A percentile compares a stretch with the other conserved stretches of the same genome.
These are phyloP conservation scores for Tachina grossa DNA, from an alignment of 2,888 invertebrate genomes.

Conservation along the genomic window DNA sequence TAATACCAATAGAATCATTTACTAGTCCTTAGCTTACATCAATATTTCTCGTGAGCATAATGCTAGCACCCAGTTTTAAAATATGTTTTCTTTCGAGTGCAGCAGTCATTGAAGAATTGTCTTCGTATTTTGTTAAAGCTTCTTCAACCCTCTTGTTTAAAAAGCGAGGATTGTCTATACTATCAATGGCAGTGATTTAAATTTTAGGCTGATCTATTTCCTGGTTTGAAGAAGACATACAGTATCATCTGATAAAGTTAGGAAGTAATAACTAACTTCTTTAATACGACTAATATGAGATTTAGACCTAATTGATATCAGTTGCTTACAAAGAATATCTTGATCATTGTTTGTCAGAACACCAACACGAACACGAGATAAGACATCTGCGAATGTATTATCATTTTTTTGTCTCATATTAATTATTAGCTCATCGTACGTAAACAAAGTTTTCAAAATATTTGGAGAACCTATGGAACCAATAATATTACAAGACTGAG, in stretches of 20 bases:
- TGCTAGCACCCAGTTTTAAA: not conserved
- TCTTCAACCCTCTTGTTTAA: not conserved
- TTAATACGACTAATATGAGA: not conserved
- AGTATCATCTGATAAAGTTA: not conserved
- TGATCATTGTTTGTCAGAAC: not conserved
- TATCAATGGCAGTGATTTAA: not conserved
- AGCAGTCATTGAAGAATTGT: not conserved
- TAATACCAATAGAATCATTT: no score
- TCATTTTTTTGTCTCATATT: not conserved
- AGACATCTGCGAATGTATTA: not conserved
- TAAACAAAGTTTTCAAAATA: not conserved
- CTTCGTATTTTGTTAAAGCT: not conserved
- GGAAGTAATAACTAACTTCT: not conserved
- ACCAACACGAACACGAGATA: not conserved
- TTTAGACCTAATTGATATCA: not conserved
- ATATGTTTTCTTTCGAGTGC: not conserved
- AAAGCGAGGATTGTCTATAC: not conserved
- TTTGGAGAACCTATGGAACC: not conserved
- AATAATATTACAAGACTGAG: not conserved
- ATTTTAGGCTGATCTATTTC: not conserved
- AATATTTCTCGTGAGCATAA: no score
- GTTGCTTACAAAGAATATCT: no score
- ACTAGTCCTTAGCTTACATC: no score
- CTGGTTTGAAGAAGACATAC: not conserved
- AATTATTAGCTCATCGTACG: not conserved